phyloP scores from a whole-genome alignment of 2,888 invertebrate species.

The Epistrophe grossulariae region DNA sequence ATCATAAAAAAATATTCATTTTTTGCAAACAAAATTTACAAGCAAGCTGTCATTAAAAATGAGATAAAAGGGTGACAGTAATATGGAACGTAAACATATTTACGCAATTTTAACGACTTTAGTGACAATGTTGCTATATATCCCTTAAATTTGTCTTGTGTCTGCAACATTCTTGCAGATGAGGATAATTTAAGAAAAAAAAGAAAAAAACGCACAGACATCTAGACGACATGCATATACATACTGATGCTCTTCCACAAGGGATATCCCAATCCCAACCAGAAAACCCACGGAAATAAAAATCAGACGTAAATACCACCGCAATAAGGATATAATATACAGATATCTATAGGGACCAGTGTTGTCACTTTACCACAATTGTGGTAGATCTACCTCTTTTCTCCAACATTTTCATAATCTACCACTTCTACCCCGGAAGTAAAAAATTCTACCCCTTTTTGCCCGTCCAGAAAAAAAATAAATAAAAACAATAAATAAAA shows the following conservation, averaged over 20 bases:
- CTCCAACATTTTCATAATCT: too few relatives aligned
- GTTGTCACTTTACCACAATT: too few relatives aligned
- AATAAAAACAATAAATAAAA: too few relatives aligned
- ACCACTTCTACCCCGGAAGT: too few relatives aligned
- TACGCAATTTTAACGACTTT: conserved; percentile 41
- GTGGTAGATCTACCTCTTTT: too few relatives aligned
- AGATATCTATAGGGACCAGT: too few relatives aligned
- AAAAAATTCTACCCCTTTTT: too few relatives aligned
- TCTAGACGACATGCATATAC: conserved; percentile 31
- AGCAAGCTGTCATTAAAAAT: conserved; percentile 20
- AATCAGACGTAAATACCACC: conserved; percentile 41
- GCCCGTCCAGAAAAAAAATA: too few relatives aligned
- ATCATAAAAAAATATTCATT: conserved; percentile 5
- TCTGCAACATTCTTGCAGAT: conserved; percentile 37
- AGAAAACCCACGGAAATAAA: conserved; percentile 67
- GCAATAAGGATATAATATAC: not conserved
- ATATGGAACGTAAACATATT: not conserved
- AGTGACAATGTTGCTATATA: conserved; percentile 6
- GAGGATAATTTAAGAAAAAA: conserved; percentile 1
- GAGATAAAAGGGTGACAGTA: conserved; percentile 49
- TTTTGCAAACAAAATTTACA: conserved; percentile 7
- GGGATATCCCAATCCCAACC: conserved; percentile 72
- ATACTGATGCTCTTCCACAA: conserved; percentile 12
- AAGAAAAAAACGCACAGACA: conserved; percentile 32
- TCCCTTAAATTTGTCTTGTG: conserved; percentile 14